These are phyloP conservation scores for Eulithis prunata DNA, from an alignment of 2,888 invertebrate genomes.

Conservation along the genomic window DNA sequence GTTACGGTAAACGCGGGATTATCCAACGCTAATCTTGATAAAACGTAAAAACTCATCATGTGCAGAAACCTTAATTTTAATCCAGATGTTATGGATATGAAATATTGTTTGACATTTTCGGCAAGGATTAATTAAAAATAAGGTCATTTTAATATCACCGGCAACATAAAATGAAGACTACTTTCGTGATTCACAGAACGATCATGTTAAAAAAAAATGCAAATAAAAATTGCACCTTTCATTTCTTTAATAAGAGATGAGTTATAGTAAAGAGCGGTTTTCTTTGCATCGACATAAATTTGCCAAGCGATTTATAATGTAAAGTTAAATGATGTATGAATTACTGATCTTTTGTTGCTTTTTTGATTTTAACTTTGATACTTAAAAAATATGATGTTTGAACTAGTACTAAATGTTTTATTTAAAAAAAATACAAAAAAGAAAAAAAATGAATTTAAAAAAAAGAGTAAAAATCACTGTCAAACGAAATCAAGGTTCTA, in stretches of 20 bases:
- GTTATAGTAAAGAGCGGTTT: conserved; percentile 29
- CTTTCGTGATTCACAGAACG: conserved; percentile 34
- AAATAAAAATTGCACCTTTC: conserved; percentile 36
- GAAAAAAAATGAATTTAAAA: too few relatives aligned
- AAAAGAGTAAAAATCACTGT: too few relatives aligned
- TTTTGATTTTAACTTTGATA: too few relatives aligned
- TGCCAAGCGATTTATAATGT: conserved; percentile 21
- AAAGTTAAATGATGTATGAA: conserved; percentile 10
- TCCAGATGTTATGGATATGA: conserved; percentile 48
- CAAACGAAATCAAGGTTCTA: too few relatives aligned
- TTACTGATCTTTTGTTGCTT: not conserved
- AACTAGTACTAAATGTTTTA: too few relatives aligned
- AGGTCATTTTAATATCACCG: conserved; percentile 45
- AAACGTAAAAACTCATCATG: not conserved
- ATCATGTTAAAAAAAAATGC: conserved; percentile 13
- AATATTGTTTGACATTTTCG: conserved; percentile 53
- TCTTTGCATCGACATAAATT: conserved; percentile 22
- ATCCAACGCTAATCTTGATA: not conserved
- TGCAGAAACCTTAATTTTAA: conserved; percentile 40
- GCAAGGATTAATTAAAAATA: conserved; percentile 51
- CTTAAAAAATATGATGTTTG: too few relatives aligned
- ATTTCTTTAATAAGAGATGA: conserved; percentile 35
- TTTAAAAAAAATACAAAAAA: too few relatives aligned
- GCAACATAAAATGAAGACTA: conserved; percentile 32
- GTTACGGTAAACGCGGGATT: too few relatives aligned